These are phyloP conservation scores for Opisthograptis luteolata DNA, from an alignment of 2,888 invertebrate genomes.

Conservation along the genomic window DNA sequence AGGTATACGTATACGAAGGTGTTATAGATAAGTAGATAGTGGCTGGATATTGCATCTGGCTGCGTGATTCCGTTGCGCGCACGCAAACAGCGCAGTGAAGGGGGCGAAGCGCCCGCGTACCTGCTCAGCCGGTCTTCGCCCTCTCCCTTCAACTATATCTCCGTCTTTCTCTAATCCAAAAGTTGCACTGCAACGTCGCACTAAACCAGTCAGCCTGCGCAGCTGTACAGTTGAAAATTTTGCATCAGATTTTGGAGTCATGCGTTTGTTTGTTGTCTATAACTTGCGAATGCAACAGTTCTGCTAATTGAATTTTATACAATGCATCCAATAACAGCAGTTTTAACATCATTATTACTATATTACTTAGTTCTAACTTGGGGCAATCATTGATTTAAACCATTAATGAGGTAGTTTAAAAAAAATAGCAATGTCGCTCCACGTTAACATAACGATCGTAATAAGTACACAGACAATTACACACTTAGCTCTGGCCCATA, in stretches of 20 bases:
- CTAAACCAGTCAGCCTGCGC: constrained; percentile 32
- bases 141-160: constrained; percentile 37
- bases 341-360: no score
- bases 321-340: no score
- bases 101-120: constrained; percentile 53
- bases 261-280: constrained; percentile 6
- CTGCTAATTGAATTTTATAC: constrained; percentile 6
- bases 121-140: constrained; percentile 63
- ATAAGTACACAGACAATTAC: no score
- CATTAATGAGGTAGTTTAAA: no score
- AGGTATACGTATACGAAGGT: not conserved
- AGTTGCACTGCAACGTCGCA: constrained; percentile 53
- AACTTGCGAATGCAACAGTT: not conserved
- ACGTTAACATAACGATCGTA: no score
- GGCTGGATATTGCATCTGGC: constrained; percentile 55
- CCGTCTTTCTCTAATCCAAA: constrained; percentile 47
- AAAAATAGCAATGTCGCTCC: no score
- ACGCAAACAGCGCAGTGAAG: constrained; percentile 24
- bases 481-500: constrained; percentile 12
- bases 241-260: constrained; percentile 20
- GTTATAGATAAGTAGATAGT: constrained; percentile 16
- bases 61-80: constrained; percentile 61
- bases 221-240: constrained; percentile 32
- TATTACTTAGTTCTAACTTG: no score
- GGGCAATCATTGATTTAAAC: no score